Evolutionary conservation across 2,113 vertebrate genomes (phyloP), one percentile per base, ranked within the genome.

Genomic region (Pomatostomus ruficeps): DNA sequence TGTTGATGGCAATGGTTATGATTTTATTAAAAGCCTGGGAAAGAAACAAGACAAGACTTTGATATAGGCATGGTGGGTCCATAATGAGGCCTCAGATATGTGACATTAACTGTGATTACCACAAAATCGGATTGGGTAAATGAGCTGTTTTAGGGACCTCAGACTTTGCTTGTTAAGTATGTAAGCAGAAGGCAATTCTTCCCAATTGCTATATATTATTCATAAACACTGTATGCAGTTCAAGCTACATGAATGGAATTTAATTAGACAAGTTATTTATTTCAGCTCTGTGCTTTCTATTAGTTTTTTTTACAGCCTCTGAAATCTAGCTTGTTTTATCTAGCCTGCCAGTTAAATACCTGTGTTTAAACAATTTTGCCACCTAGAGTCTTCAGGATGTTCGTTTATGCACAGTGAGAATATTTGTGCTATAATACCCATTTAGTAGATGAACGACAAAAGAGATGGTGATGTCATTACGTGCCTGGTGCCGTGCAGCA

Each of bases 171-270:
- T 76, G 65, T 59, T 81, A 88, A 57, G n/a, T 80, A 4, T 36
- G 40, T 85, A 81, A 85, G 84, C 57, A 84, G 42, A 79, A 95
- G 62, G 85, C 29, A 91, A 4, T 93, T 96, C 61, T 66, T 89
- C 87, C 70, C 66, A 82, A 70, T 93, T 95, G 73, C 48, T 75
- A 10, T 67, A 72, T 76, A 62, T 85, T 93, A 89, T 79, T 93
- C 54, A 88, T 91, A 89, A 91, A 54, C 73, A 71, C 49, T 46
- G 38, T 66, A 75, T 72, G 35, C 77, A 89, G 57, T 79, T 89
- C 33, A 72, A 76, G 33, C 26, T 79, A 65, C 42, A 10, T 28
- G 31, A 85, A 62, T 58, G 22, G 74, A 79, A 88, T 87, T 77
- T 79, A 95, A 82, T 95, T 91, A 75, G 79, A 86, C 22, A 43